Evolutionary conservation across 1,140 invertebrate species (phyloP).

Genomic region (Drosophila albomicans): DNA sequence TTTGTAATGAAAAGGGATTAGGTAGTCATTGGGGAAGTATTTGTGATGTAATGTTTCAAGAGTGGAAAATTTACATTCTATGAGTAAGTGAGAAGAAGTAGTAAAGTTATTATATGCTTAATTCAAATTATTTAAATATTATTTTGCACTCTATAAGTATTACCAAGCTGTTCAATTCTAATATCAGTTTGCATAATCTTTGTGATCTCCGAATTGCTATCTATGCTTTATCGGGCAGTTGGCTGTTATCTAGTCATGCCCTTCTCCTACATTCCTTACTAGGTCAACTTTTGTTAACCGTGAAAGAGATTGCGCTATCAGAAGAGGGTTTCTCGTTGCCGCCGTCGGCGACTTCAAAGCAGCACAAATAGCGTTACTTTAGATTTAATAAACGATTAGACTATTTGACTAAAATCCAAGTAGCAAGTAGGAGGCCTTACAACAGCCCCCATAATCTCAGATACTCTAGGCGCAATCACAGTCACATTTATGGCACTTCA

Average conservation of each 20-base stretch:
- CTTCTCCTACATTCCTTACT: slow-evolving; percentile 55
- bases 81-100: too few species aligned
- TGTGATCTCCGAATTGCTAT: background rate
- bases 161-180: background rate
- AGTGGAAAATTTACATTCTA: too few species aligned
- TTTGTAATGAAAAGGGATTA: too few species aligned
- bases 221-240: slow-evolving; percentile 1
- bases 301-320: slow-evolving; percentile 24
- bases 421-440: slow-evolving; percentile 46
- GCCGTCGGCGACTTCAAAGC: slow-evolving; percentile 62
- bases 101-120: too few species aligned
- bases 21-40: too few species aligned
- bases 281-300: slow-evolving; percentile 52
- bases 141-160: background rate
- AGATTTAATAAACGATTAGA: slow-evolving; percentile 80
- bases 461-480: slow-evolving; percentile 70
- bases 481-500: slow-evolving; percentile 74
- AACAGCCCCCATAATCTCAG: slow-evolving; percentile 55
- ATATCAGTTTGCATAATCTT: background rate
- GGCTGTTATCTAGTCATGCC: slow-evolving; percentile 28
- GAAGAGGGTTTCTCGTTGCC: slow-evolving; percentile 21
- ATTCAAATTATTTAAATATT: background rate
- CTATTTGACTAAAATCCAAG: slow-evolving; percentile 75
- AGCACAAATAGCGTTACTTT: slow-evolving; percentile 75
- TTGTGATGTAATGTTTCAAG: too few species aligned